Percentiles rank a stretch among this genome's conserved stretches.
These are phyloP conservation scores for Albula glossodonta DNA, from an alignment of 2,113 vertebrate species.

Conservation along the genomic window DNA sequence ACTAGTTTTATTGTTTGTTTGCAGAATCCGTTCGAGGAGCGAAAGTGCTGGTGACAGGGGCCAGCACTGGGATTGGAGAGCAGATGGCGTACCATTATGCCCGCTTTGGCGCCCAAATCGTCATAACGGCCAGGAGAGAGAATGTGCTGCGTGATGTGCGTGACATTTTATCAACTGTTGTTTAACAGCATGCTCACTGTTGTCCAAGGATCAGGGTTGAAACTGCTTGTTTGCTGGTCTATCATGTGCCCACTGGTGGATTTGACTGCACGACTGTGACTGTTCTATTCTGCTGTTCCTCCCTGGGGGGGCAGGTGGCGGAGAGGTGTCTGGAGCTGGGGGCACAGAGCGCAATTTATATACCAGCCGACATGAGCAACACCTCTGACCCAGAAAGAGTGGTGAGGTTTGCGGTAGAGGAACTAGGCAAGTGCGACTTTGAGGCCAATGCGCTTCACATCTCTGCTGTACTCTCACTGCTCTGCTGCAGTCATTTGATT, in stretches of 20 bases:
- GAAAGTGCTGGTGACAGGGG: conserved; percentile 78
- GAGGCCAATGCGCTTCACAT: not conserved
- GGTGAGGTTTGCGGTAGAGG: conserved; percentile 75
- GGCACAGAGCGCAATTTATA: conserved; percentile 72
- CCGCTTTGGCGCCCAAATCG: conserved; percentile 75
- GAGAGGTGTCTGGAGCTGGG: conserved; percentile 78
- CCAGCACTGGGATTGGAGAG: conserved; percentile 83
- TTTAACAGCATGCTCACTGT: not conserved
- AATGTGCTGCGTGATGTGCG: conserved; percentile 76
- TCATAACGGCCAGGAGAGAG: conserved; percentile 79
- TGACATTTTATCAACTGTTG: not conserved
- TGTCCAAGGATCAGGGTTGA: not conserved
- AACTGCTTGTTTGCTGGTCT: no score
- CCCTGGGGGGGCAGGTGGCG: conserved; percentile 66
- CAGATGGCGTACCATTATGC: conserved; percentile 83
- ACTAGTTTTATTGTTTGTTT: conserved; percentile 14
- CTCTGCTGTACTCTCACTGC: no score
- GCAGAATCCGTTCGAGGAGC: conserved; percentile 74
- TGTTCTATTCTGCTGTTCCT: not conserved
- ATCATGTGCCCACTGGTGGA: no score
- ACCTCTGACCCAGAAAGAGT: conserved; percentile 71
- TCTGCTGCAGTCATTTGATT: no score
- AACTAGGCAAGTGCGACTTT: conserved; percentile 65
- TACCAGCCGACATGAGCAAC: conserved; percentile 78
- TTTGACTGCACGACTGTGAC: not conserved